Evolutionary conservation across 1,140 invertebrate genomes (phyloP), one percentile per base, ranked within the genome.

Genomic region (Procambarus clarkii): DNA sequence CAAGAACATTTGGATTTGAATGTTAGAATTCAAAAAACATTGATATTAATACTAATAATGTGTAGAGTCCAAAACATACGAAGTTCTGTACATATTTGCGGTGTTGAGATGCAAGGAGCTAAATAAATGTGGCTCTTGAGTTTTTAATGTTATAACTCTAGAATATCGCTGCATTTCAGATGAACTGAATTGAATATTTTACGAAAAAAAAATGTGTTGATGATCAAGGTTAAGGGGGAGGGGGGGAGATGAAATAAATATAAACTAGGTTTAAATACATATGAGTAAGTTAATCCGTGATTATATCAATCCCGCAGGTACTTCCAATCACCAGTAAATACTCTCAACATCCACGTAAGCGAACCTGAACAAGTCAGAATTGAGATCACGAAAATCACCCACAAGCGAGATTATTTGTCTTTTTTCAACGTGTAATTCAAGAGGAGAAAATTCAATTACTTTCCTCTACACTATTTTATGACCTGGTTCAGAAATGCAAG

Each of bases 271-370:
- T 82, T 54, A 60, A 83, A 34, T 46, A 45, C 50, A 24, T 69
- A 83, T 3, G 21, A 21, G 58, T 64, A 83, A 83, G 81, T 83
- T 64, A 64, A 83, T 46, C n/a, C n/a, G 69, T 74, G 69, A 74
- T 34, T 74, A 74, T 74, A 74, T 74, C 15, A 34, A 34, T 74
- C n/a, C 69, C n/a, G 69, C 69, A 74, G 24, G 69, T 74, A 74
- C 69, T n/a, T 24, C 69, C 21, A 5, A 34, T 24, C 69, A 74
- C 69, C 69, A 34, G 21, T 34, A 74, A 34, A 74, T 74, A 74
- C 45, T 79, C 45, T 79, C 48, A 15, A 79, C 46, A 79, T 21
- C 21, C 15, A 79, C 7, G 15, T 48, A 15, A 79, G 11, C 48
- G 45, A 48, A 48, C 77, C 7, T 79, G 48, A 50, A 50, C 45